These are phyloP conservation scores for Oryzias dopingdopingensis DNA, from an alignment of 2,797 vertebrate genomes.

Conservation along the genomic window DNA sequence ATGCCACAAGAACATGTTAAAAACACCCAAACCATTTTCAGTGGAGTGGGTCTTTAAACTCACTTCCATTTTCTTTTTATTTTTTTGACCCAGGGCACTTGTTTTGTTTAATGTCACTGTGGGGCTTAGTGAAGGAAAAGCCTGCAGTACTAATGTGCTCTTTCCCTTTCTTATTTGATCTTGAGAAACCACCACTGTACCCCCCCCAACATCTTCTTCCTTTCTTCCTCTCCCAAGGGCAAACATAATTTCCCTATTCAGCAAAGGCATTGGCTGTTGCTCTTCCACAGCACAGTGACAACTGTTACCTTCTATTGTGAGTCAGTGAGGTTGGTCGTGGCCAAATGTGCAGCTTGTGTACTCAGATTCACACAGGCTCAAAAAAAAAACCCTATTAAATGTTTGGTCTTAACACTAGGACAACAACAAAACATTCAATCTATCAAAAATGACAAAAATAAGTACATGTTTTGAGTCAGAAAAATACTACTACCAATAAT, in stretches of 20 bases:
- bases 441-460: too few relatives aligned
- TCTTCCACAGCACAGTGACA: conserved; percentile 48
- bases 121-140: conserved; percentile 7
- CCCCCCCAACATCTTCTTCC: background rate
- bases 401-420: background rate
- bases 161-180: conserved; percentile 59
- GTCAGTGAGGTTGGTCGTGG: conserved; percentile 53
- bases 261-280: conserved; percentile 45
- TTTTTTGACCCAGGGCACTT: background rate
- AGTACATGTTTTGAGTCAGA: too few relatives aligned
- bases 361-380: conserved; percentile 25
- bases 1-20: too few relatives aligned
- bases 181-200: conserved; percentile 31
- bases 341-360: conserved; percentile 43
- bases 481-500: too few relatives aligned
- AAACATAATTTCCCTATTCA: conserved; percentile 56
- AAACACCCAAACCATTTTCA: too few relatives aligned
- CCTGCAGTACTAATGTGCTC: conserved; percentile 35
- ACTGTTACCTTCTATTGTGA: conserved; percentile 66
- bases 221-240: conserved; percentile 30
- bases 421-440: background rate
- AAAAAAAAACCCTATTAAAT: too few relatives aligned
- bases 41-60: too few relatives aligned
- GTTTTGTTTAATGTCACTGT: conserved; percentile 16
- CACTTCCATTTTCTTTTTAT: background rate